Evolutionary conservation across 2,888 invertebrate species (phyloP).

Genomic region (Nomada goodeniana): DNA sequence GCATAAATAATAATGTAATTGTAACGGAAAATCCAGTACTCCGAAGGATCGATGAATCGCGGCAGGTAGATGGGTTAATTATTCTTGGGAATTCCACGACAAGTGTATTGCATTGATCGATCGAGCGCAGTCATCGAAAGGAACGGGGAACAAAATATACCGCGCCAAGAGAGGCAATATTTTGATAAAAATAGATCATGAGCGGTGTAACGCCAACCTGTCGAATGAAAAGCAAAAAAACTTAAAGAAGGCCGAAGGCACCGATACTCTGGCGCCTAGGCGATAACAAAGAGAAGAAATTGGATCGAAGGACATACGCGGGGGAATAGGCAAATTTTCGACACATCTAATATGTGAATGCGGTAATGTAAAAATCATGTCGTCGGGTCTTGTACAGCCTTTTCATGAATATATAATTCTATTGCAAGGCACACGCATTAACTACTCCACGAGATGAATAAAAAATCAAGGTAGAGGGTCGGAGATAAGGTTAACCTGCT

Average conservation of each 20-base stretch:
- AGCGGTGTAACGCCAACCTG: background rate
- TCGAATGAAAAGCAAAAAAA: background rate
- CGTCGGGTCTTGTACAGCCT: slow-evolving; percentile 16
- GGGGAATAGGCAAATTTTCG: slow-evolving; percentile 39
- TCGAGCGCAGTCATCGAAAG: slow-evolving; percentile 7
- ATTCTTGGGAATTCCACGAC: slow-evolving; percentile 35
- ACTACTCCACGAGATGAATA: background rate
- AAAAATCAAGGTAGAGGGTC: background rate
- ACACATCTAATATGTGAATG: slow-evolving; percentile 36
- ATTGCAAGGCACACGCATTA: slow-evolving; percentile 50
- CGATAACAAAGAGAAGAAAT: background rate
- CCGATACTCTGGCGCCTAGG: background rate
- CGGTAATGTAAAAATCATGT: slow-evolving; percentile 57
- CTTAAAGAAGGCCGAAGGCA: background rate
- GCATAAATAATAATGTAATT: background rate
- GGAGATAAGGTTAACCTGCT: background rate
- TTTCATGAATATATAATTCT: slow-evolving; percentile 55
- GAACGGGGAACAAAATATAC: slow-evolving; percentile 12
- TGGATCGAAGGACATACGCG: slow-evolving; percentile 1
- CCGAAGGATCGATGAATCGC: background rate
- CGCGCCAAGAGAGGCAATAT: background rate
- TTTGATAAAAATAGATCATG: slow-evolving; percentile 21
- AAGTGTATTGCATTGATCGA: slow-evolving; percentile 19
- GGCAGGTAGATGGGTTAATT: slow-evolving; percentile 14
- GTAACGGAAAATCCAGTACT: too few species aligned